Evolutionary conservation across 2,113 vertebrate species (phyloP), one percentile per base, ranked within the genome.

Genomic region (Archocentrus centrarchus): DNA sequence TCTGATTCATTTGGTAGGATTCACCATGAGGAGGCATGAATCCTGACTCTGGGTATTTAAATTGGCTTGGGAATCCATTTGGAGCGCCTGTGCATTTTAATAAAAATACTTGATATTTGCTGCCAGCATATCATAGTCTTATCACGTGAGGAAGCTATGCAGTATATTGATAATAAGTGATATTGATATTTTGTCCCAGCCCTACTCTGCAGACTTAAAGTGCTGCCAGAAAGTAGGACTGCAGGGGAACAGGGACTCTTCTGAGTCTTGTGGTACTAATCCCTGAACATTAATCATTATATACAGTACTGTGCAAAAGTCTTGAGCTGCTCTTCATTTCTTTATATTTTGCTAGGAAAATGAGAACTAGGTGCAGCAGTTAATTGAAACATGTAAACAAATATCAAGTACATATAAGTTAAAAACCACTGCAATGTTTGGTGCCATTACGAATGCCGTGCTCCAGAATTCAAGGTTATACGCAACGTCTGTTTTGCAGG

Each of bases 401-500:
- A 39, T 50, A 50, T 15, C 44, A 13, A 50, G 13, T 17, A 50
- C 13, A 50, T 14, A 50, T 50, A 13, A 55, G 6, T 41, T 9
- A n/a, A 73, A 18, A 35, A 35, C 35, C 35, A 35, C 6, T 35
- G 35, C 30, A 30, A 27, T 35, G 32, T 35, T 35, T 35, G 32
- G 32, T 6, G 6, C 35, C 35, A 7, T 35, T 35, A 6, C 6
- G 6, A 35, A 39, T 39, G 8, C 9, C 10, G 37, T 39, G 37
- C 37, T 39, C 37, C 37, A 39, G 2, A 7, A 10, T 39, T 39
- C 2, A 39, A 8, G 37, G 37, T 39, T 68, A 68, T 3, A 68
- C 14, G 17, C 44, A 4, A 62, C 11, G 1, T 81, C 22, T 59
- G 5, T 76, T 68, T 84, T 79, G 11, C 88, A 95, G 94, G 59